Percentiles rank a stretch among this genome's conserved stretches.
Evolutionary conservation across 2,888 invertebrate species (phyloP).

Genomic region (Coleophora deauratella): DNA sequence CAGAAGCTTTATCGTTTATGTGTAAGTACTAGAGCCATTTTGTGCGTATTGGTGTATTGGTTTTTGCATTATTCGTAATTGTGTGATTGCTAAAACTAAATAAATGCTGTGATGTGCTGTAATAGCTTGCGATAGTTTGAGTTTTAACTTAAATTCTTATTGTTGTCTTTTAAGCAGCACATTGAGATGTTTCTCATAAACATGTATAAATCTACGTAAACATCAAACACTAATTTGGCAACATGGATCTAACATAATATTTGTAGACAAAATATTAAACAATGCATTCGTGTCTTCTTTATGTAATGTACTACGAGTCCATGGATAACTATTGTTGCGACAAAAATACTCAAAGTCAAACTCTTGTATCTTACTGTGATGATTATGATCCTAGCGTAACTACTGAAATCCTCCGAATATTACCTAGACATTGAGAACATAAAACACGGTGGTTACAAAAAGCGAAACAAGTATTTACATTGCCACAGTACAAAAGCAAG

Average conservation of each 20-base stretch:
- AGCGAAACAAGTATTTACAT: slow-evolving; percentile 57
- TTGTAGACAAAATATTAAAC: too few relatives aligned
- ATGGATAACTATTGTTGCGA: slow-evolving; percentile 38
- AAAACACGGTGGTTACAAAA: slow-evolving; percentile 55
- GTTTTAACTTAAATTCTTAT: too few relatives aligned
- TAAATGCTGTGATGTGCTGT: background rate
- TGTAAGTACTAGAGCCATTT: slow-evolving; percentile 55
- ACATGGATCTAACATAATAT: too few relatives aligned
- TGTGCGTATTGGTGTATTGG: slow-evolving; percentile 44
- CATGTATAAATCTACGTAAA: too few relatives aligned
- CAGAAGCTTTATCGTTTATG: slow-evolving; percentile 40
- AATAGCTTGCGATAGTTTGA: too few relatives aligned
- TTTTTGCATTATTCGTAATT: too few relatives aligned
- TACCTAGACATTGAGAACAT: slow-evolving; percentile 42
- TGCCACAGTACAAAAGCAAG: slow-evolving; percentile 65
- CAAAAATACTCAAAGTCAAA: slow-evolving; percentile 67
- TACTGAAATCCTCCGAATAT: slow-evolving; percentile 40
- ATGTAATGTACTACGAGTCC: background rate
- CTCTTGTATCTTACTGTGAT: slow-evolving; percentile 63
- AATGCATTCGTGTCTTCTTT: too few relatives aligned
- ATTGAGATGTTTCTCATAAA: too few relatives aligned
- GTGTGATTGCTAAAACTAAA: background rate
- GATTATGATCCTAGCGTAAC: slow-evolving; percentile 56
- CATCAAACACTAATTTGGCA: too few relatives aligned
- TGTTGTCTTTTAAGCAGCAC: too few relatives aligned